These are phyloP conservation scores for Sus scrofa DNA, from an alignment of 2,113 vertebrate species.

Conservation along the genomic window DNA sequence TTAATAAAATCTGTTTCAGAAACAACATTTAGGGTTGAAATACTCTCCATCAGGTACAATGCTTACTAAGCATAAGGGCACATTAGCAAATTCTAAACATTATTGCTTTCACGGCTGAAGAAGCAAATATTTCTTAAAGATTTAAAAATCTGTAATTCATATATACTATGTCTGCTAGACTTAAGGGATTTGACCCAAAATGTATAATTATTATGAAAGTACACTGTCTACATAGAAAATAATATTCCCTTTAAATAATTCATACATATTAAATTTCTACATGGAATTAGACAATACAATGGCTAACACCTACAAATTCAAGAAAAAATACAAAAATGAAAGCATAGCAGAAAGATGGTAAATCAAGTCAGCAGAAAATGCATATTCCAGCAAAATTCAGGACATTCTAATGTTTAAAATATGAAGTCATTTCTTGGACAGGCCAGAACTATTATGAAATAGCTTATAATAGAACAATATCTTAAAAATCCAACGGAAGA, in stretches of 20 bases:
- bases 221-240: background rate
- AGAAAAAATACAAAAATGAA: conserved; percentile 29
- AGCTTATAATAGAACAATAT: conserved; percentile 5
- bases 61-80: background rate
- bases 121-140: conserved; percentile 42
- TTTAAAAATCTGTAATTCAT: conserved; percentile 16
- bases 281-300: background rate
- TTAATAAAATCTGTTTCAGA: conserved; percentile 6
- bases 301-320: background rate
- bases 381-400: conserved; percentile 33
- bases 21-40: conserved; percentile 37
- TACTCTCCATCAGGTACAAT: background rate
- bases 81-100: background rate
- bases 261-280: conserved; percentile 32
- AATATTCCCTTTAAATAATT: background rate
- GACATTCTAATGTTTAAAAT: conserved; percentile 25
- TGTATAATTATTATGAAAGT: conserved; percentile 34
- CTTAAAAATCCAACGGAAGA: conserved; percentile 69
- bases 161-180: background rate
- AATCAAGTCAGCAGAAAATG: background rate
- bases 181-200: background rate
- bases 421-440: background rate
- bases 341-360: background rate
- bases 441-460: background rate
- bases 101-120: background rate